Evolutionary conservation across 1,140 invertebrate species (phyloP), one percentile per base, ranked within the genome.

Genomic region (Trypoxylus dichotomus): DNA sequence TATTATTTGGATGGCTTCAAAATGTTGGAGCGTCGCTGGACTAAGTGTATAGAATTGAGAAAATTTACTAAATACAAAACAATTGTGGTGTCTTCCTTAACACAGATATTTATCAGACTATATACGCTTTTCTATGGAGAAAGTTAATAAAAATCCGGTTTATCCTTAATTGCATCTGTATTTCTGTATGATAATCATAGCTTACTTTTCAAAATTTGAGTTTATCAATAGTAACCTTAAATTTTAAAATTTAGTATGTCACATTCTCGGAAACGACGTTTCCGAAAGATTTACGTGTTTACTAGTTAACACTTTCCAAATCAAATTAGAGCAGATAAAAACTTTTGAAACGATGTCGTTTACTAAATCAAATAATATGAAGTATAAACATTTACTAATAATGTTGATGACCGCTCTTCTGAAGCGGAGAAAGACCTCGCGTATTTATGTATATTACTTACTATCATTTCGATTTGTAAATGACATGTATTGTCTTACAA

Each of bases 401-500:
- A 54, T 54, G 47, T 54, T 54, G 60, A 68, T 68, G 60, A 68
- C 60, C 60, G 60, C 24, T 24, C 32, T 37, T 37, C 32, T 5
- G 32, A 8, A 37, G 10, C 32, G 32, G 32, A 37, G 32, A 37
- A 27, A 27, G 60, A 24, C 60, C 60, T 68, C 13, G 27, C 13
- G 32, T 37, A 37, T 37, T 5, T 37, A 27, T 68, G 60, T 13
- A 25, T 27, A 24, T 54, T 15, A 8, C 10, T 15, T 19, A 60
- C 1, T 60, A 60, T 60, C 58, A 19, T 2, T 60, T 10, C 13
- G 19, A 29, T 68, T 68, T 68, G 60, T 68, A 68, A 68, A 68
- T 68, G 60, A 29, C 27, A 68, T 68, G 60, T 15, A 68, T 68
- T 68, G 60, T 68, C 13, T 68, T 68, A 68, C 60, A 68, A 21